These are phyloP conservation scores for Ethmia dodecea DNA, from an alignment of 2,888 invertebrate genomes.

Conservation along the genomic window DNA sequence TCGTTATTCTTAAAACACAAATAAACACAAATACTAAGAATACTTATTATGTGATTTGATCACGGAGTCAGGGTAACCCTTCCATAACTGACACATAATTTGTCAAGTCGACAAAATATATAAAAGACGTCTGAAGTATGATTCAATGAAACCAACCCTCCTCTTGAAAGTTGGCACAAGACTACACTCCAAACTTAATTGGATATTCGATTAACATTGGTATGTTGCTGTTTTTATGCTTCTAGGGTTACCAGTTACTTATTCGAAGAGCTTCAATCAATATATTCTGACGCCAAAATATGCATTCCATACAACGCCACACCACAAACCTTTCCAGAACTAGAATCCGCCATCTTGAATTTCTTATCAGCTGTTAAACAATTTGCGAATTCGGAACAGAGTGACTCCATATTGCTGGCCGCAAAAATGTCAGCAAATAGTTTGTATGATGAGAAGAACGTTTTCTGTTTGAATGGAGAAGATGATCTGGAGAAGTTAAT, in stretches of 20 bases:
- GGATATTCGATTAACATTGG: no score
- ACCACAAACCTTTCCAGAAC: conserved; percentile 23
- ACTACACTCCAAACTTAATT: no score
- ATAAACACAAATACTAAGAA: no score
- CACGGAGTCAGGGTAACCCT: no score
- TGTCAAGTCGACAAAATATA: no score
- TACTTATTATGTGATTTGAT: no score
- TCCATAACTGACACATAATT: no score
- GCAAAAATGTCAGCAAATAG: conserved; percentile 22
- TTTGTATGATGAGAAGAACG: conserved; percentile 12
- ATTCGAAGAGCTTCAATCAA: conserved; percentile 73
- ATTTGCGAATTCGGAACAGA: conserved; percentile 15
- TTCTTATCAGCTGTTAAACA: conserved; percentile 31
- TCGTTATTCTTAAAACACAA: no score
- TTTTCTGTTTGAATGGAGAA: conserved; percentile 79
- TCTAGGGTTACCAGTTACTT: conserved; percentile 62
- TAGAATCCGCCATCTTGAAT: conserved; percentile 43
- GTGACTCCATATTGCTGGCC: conserved; percentile 6
- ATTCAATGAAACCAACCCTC: no score
- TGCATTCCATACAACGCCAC: conserved; percentile 55
- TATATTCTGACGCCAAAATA: conserved; percentile 77
- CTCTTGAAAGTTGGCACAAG: no score
- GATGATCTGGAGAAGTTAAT: conserved; percentile 79
- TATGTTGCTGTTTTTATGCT: no score
- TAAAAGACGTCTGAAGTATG: no score